Evolutionary conservation across 2,888 invertebrate genomes (phyloP).

Genomic region (Melanostoma scalare): DNA sequence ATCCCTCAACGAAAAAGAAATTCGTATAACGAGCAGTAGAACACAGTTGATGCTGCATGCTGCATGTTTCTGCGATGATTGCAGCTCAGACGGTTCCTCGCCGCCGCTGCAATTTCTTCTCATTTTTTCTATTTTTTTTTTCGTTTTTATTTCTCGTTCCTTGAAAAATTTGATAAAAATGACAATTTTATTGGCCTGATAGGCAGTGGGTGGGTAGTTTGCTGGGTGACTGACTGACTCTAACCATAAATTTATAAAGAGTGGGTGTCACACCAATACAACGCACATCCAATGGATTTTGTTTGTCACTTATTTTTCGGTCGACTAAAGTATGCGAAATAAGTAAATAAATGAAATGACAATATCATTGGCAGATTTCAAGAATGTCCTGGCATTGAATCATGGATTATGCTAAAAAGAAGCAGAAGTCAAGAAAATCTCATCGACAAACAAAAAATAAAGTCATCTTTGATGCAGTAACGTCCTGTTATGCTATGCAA

Average conservation of each 20-base stretch:
- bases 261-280: neutral
- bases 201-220: neutral
- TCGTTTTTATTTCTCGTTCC: slow-evolving; percentile 12
- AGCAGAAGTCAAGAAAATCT: slow-evolving; percentile 45
- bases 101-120: slow-evolving; percentile 22
- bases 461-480: slow-evolving; percentile 31
- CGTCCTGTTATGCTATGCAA: slow-evolving; percentile 60
- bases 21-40: slow-evolving; percentile 53
- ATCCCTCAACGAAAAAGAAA: neutral
- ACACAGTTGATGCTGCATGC: slow-evolving; percentile 49
- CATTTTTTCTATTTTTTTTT: slow-evolving; percentile 15
- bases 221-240: slow-evolving; percentile 7
- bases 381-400: slow-evolving; percentile 64
- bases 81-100: slow-evolving; percentile 58
- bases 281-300: slow-evolving; percentile 24
- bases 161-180: slow-evolving; percentile 62
- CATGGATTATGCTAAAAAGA: slow-evolving; percentile 58
- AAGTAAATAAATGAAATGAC: slow-evolving; percentile 72
- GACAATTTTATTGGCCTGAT: slow-evolving; percentile 65
- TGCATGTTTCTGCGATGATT: slow-evolving; percentile 57
- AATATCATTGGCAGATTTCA: slow-evolving; percentile 72
- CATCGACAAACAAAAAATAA: neutral
- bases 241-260: slow-evolving; percentile 9
- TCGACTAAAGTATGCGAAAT: slow-evolving; percentile 67
- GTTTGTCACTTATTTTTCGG: slow-evolving; percentile 70